These are phyloP conservation scores for Epizoanthus rinbou DNA, from an alignment of 92 coral and sea anemone genomes.

Conservation along the genomic window DNA sequence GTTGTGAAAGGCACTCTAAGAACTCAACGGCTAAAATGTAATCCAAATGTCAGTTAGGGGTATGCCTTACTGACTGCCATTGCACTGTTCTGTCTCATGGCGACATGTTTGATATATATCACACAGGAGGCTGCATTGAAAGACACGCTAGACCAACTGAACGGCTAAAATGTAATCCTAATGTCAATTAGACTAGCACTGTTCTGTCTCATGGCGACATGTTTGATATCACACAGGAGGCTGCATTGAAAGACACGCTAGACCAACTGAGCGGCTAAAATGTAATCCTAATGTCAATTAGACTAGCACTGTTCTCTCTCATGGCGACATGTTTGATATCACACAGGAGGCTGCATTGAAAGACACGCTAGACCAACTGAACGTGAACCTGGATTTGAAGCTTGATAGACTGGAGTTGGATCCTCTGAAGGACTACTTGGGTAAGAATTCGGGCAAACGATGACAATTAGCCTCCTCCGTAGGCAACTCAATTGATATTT, in stretches of 20 bases:
- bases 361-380: slow-evolving; percentile 74
- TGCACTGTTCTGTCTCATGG: no score
- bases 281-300: background rate
- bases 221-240: slow-evolving; percentile 61
- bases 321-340: no score
- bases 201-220: background rate
- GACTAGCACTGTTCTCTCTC: background rate
- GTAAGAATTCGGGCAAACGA: slow-evolving; percentile 45
- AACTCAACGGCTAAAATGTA: no score
- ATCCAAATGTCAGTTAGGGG: no score
- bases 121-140: slow-evolving; percentile 80
- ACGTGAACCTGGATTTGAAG: slow-evolving; percentile 80
- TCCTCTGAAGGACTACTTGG: slow-evolving; percentile 86
- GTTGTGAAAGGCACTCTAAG: no score
- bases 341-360: slow-evolving; percentile 81
- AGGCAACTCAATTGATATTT: no score
- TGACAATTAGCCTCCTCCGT: no score
- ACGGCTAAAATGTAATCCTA: no score
- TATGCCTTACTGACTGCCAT: no score
- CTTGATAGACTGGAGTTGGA: slow-evolving; percentile 95
- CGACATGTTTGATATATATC: no score
- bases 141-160: slow-evolving; percentile 73
- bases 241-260: slow-evolving; percentile 77
- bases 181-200: background rate
- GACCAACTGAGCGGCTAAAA: slow-evolving; percentile 62